Base-by-base conservation (phyloP, 2,113 vertebrate genomes). In the Ursus arctos region DNA sequence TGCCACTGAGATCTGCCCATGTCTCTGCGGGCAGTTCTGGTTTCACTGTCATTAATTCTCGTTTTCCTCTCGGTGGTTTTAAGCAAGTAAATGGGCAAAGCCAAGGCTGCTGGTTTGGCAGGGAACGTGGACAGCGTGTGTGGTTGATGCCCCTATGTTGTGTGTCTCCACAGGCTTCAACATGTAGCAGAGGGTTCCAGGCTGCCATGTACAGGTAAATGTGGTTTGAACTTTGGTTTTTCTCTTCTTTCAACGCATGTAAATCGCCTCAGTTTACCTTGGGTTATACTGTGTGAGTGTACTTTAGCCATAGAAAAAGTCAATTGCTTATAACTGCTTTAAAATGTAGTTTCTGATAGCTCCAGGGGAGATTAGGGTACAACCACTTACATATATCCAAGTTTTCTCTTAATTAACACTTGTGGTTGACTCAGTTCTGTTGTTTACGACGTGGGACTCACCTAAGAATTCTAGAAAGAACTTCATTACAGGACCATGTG, bases 101-200 rank as follows among this genome's bases (percentile, higher is more conserved):
- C n/a, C 31, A 22, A 51, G 49, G 57, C 65, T 19, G 24, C 28
- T 13, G 33, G 1, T 0, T 4, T 9, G 18, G 4, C n/a, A 2
- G 77, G n/a, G 13, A 5, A 4, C 28, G 8, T 13, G 40, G 21
- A 7, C 12, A 0, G 65, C 55, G 0, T 1, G 0, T 19, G 26
- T 4, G 40, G n/a, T 47, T 94, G 63, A 96, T 10, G 0, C 18
- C 7, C 26, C 51, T 1, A 1, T 49, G 43, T 74, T 79, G 79
- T 88, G 77, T 91, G 88, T 96, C 86, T 92, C 96, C 6, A 7
- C 92, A 97, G 98, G 94, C 92, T 65, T 93, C 97, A 96, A 2
- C 0, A 98, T 98, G 98, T 98, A 98, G 97, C 93, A 1, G 43
- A 33, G 3, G 67, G 18, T n/a, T 83, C 72, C 63, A 14, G 65